Evolutionary conservation across 1,140 invertebrate species (phyloP), one percentile per base, ranked within the genome.

Genomic region (Cotesia glomerata): DNA sequence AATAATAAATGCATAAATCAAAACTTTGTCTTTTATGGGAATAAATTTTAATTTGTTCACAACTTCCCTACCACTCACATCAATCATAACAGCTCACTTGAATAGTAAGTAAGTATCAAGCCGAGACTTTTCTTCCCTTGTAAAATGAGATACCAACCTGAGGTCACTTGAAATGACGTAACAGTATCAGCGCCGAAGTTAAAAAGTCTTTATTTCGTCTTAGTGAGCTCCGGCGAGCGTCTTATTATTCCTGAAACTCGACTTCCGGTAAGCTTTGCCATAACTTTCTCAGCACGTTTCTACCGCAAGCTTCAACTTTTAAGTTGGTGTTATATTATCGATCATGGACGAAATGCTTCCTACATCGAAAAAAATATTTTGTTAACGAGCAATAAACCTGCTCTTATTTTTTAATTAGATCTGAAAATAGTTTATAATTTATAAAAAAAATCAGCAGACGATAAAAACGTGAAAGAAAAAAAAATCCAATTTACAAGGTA

Each of bases 191-290:
- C 11, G 64, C 5, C 4, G 9, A 58, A 58, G 56, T 18, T 54
- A 34, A 45, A 13, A 59, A 18, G 58, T 61, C 52, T 56, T n/a
- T 14, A 52, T 34, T 64, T 64, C 62, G 26, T 14, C n/a, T 49
- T 26, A 13, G 35, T 49, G 39, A 64, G 62, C 62, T 70, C 34
- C 58, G 26, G 51, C 16, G 35, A 49, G 45, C 18, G 61, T 74
- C 76, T 76, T 75, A 78, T 81, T 83, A 81, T 82, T 79, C 78
- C 75, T 71, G 56, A 75, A 76, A 76, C 73, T 79, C 74, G 77
- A 82, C 79, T 81, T 80, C 70, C 74, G 64, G 71, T 83, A 81
- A 83, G 76, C 76, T 73, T 58, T 49, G 67, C 70, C 68, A 71
- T 70, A 72, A 77, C 76, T 71, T 80, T 64, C 69, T 63, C 54